phyloP scores from a whole-genome alignment of 2,888 invertebrate species.

The Cryptocephalus primarius region DNA sequence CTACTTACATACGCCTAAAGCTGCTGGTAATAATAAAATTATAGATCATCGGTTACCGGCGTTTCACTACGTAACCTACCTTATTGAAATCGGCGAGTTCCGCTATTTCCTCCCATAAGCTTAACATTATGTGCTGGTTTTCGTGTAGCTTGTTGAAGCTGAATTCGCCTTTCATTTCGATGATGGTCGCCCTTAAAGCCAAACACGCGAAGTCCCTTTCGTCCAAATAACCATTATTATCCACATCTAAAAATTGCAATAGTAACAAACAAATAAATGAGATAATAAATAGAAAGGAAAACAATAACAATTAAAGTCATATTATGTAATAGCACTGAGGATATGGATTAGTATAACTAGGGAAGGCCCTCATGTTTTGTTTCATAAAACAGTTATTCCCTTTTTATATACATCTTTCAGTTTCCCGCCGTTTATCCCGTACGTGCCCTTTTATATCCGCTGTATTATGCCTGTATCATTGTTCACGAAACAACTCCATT shows the following conservation, averaged over 20 bases:
- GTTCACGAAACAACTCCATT: too few species aligned
- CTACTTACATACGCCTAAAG: too few species aligned
- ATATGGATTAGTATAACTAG: too few species aligned
- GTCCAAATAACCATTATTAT: conserved; percentile 74
- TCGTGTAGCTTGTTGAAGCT: conserved; percentile 59
- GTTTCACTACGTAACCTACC: conserved; percentile 37
- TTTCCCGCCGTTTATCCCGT: too few species aligned
- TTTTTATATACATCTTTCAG: background rate
- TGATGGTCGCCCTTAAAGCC: conserved; percentile 67
- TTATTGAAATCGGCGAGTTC: conserved; percentile 80
- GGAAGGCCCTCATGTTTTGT: too few species aligned
- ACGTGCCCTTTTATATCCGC: too few species aligned
- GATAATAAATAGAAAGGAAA: background rate
- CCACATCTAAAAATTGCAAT: conserved; percentile 52
- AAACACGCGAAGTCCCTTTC: conserved; percentile 75
- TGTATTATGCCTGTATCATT: too few species aligned
- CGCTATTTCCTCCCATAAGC: conserved; percentile 77
- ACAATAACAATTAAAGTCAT: background rate
- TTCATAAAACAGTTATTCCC: background rate
- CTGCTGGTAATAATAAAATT: too few species aligned
- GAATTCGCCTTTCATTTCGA: conserved; percentile 76
- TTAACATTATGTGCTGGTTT: conserved; percentile 73
- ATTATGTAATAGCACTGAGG: background rate
- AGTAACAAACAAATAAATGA: background rate
- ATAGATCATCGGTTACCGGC: too few species aligned